These are phyloP conservation scores for Synchiropus splendidus DNA, from an alignment of 2,113 vertebrate genomes.

Conservation along the genomic window DNA sequence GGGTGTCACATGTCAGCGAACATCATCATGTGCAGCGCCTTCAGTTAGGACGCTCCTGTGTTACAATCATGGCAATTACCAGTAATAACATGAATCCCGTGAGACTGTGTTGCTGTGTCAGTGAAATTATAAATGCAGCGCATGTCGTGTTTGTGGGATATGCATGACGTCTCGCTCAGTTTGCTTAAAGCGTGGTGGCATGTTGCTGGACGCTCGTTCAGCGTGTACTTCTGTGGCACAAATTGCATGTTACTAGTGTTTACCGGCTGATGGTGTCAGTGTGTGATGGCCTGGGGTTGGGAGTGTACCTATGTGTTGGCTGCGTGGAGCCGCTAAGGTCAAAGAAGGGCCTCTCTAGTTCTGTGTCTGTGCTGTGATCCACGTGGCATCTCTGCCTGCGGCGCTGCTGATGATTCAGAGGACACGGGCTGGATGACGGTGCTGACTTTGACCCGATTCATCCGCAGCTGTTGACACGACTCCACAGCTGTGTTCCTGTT, in stretches of 20 bases:
- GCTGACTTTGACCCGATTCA: conserved; percentile 50
- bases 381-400: conserved; percentile 31
- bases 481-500: conserved; percentile 39
- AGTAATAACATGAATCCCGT: conserved; percentile 5
- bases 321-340: conserved; percentile 36
- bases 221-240: not conserved
- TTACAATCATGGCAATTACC: too few relatives aligned
- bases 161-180: conserved; percentile 8
- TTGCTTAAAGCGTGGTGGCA: not conserved
- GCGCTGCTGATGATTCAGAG: conserved; percentile 48
- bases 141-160: conserved; percentile 12
- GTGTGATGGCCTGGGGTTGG: not conserved
- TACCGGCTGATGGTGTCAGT: conserved; percentile 4
- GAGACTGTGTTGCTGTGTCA: conserved; percentile 1
- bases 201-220: not conserved
- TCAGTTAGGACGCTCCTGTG: too few relatives aligned
- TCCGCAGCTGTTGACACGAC: conserved; percentile 38
- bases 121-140: conserved; percentile 29
- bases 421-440: conserved; percentile 37
- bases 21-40: too few relatives aligned
- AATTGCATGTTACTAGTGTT: conserved; percentile 1
- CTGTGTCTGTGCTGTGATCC: conserved; percentile 18
- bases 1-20: too few relatives aligned
- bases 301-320: conserved; percentile 16
- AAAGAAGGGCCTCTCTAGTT: conserved; percentile 17